Percentiles rank a stretch among this genome's conserved stretches.
phyloP scores from a whole-genome alignment of 2,888 invertebrate genomes.

The Patella caerulea region DNA sequence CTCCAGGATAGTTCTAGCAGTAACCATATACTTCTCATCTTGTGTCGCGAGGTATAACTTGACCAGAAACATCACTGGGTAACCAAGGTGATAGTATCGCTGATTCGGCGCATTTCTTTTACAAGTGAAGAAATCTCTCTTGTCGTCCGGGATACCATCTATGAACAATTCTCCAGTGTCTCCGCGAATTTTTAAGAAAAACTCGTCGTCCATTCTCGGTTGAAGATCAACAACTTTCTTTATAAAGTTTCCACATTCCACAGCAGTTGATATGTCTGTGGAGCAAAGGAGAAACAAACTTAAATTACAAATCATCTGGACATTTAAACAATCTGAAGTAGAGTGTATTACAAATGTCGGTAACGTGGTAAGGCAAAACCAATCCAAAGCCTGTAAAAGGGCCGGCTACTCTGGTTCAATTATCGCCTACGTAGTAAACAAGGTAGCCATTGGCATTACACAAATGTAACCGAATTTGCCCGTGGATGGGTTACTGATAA shows the following conservation, averaged over 20 bases:
- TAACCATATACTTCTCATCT: conserved; percentile 17
- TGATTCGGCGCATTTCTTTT: conserved; percentile 22
- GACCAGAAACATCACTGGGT: conserved; percentile 22
- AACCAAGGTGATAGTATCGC: conserved; percentile 20
- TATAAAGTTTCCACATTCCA: conserved; percentile 9
- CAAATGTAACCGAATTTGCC: too few species aligned
- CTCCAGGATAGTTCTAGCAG: conserved; percentile 11
- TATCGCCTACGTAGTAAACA: too few species aligned
- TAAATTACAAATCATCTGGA: too few species aligned
- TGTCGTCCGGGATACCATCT: conserved; percentile 13
- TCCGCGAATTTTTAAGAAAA: conserved; percentile 13
- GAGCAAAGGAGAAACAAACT: too few species aligned
- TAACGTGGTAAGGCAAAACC: too few species aligned
- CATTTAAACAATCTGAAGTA: too few species aligned
- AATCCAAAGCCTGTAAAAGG: too few species aligned
- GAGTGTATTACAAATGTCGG: too few species aligned
- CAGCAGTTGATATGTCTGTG: conserved; percentile 17
- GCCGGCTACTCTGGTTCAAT: too few species aligned
- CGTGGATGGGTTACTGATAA: too few species aligned
- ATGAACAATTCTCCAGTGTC: conserved; percentile 18
- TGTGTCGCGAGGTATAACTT: conserved; percentile 19
- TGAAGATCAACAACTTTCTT: conserved; percentile 16
- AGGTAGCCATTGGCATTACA: too few species aligned
- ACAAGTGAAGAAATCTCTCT: conserved; percentile 14
- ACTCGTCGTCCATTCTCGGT: conserved; percentile 3